A percentile compares a stretch with the other conserved stretches of the same genome.
These are phyloP conservation scores for Psix sp. DNA, from an alignment of 1,140 invertebrate genomes.

Conservation along the genomic window DNA sequence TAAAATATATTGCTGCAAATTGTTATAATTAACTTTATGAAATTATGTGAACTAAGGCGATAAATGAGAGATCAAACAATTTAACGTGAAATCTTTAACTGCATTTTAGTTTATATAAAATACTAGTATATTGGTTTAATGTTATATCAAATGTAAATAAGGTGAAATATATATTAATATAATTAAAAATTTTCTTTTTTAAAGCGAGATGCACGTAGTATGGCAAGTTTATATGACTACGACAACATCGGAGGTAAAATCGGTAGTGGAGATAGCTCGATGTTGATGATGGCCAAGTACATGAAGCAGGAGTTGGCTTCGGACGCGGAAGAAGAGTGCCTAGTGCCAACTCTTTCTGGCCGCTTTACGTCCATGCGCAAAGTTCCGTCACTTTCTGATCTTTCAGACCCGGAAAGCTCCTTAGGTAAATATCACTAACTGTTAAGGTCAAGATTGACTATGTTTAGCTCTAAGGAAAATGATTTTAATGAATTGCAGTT, in stretches of 20 bases:
- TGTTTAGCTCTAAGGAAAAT: no score
- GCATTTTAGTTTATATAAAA: no score
- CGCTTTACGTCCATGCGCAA: constrained; percentile 84
- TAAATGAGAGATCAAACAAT: no score
- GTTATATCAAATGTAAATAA: no score
- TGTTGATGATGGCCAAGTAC: constrained; percentile 75
- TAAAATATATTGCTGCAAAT: no score
- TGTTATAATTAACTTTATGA: no score
- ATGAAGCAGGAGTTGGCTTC: constrained; percentile 76
- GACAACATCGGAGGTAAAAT: constrained; percentile 66
- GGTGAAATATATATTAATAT: constrained; percentile 7
- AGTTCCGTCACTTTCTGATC: constrained; percentile 88
- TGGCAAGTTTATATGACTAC: constrained; percentile 66
- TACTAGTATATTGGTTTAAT: no score
- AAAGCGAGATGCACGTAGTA: constrained; percentile 71
- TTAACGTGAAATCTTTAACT: no score
- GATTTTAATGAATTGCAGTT: no score
- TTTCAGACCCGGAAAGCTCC: constrained; percentile 89
- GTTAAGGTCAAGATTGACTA: no score
- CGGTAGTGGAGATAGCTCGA: constrained; percentile 65
- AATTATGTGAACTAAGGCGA: no score
- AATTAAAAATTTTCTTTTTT: constrained; percentile 3
- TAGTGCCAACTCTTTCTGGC: constrained; percentile 69
- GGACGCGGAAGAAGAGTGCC: constrained; percentile 74
- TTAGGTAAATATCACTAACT: constrained; percentile 87